Base-by-base conservation (phyloP, 2,113 vertebrate species). In the Embiotoca jacksoni region DNA sequence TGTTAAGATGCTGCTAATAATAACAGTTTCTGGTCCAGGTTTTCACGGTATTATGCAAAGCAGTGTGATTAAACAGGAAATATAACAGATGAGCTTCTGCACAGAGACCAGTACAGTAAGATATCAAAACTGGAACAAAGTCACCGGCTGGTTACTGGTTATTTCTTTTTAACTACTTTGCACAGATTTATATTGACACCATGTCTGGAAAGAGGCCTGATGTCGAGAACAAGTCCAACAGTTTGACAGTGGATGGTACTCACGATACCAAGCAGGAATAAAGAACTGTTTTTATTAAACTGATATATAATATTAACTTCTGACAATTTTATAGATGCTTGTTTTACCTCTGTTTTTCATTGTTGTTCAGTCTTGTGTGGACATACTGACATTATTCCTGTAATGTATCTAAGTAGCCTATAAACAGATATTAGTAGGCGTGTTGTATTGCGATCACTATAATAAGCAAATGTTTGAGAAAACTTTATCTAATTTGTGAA, bases 361-460 rank as follows among this genome's bases (percentile, higher is more conserved):
- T 39, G 15, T 49, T 53, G 6, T 23, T 72, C 16, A 16, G 14
- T 13, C 37, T 58, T 36, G 44, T 8, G 4, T 10, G 8, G n/a
- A 14, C 33, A 50, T 52, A 30, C 31, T 32, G 0, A 33, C 2
- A 33, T 52, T 52, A 23, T 52, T 23, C 4, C 10, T 13, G 41
- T 44, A 9, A 13, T 44, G 13, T 13, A 44, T 13, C 23, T 23
- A 23, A 23, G 23, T 23, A 23, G 10, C 9, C 5, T n/a, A 49
- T 9, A 49, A 6, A 6, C 1, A 14, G 41, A 3, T 13, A 44
- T 65, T 37, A 36, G 10, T 6, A 35, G 7, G 3, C 50, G 3
- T 11, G 67, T 15, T 49, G 13, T 0, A 54, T 39, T 1, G n/a
- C 31, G 36, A 23, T 67, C 36, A 54, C 0, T 37, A 67, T 31